Evolutionary conservation across 92 coral and sea anemone genomes (phyloP).

Genomic region (Porites rus): DNA sequence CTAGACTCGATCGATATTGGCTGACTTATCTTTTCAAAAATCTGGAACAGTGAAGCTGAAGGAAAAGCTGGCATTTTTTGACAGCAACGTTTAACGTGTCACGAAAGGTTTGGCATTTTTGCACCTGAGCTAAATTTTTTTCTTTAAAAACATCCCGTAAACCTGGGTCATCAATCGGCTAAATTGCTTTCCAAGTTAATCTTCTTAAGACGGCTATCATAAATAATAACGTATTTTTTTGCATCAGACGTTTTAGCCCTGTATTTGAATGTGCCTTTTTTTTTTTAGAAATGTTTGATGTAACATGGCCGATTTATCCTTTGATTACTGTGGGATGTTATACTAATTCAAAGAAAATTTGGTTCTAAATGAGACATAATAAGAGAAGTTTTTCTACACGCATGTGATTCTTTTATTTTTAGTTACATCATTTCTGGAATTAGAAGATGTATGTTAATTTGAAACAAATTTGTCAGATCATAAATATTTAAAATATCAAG

Average conservation of each 20-base stretch:
- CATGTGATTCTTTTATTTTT: too few relatives aligned
- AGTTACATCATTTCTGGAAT: constrained; percentile 16
- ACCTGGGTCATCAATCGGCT: not conserved
- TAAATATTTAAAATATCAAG: constrained; percentile 13
- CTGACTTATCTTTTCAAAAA: constrained; percentile 16
- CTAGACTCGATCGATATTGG: not conserved
- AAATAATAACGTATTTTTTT: not conserved
- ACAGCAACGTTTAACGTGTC: constrained; percentile 20
- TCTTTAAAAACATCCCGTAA: not conserved
- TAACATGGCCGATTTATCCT: not conserved
- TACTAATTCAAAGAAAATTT: not conserved
- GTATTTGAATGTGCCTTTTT: not conserved
- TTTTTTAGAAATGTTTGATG: not conserved
- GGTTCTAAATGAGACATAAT: not conserved
- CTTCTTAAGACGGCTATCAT: not conserved
- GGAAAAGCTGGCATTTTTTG: constrained; percentile 32
- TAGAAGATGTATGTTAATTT: constrained; percentile 33
- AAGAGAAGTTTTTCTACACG: not conserved
- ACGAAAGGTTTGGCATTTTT: not conserved
- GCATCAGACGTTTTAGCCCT: not conserved
- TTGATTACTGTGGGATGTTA: not conserved
- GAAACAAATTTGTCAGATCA: constrained; percentile 6
- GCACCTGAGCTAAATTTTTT: not conserved
- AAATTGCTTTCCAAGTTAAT: not conserved
- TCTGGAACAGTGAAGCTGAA: constrained; percentile 4